Conservation (phyloP, 2,113 vertebrate species). For the Sebastes schlegelii region DNA sequence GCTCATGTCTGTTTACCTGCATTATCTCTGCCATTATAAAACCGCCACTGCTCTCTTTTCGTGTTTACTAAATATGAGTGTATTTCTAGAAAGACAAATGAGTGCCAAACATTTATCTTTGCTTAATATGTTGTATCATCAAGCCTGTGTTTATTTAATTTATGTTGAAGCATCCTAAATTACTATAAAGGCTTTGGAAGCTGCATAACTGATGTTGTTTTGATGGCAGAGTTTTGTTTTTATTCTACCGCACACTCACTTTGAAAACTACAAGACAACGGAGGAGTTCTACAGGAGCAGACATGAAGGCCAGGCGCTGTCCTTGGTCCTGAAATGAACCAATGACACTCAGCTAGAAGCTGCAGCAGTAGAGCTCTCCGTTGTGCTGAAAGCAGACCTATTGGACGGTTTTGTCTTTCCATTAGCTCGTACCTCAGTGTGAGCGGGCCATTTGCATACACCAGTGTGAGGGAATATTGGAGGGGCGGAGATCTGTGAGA, state of each 20-base stretch:
- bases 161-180: slow-evolving; percentile 24
- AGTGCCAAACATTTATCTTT: slow-evolving; percentile 17
- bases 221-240: slow-evolving; percentile 29
- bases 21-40: slow-evolving; percentile 18
- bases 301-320: slow-evolving; percentile 41
- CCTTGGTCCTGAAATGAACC: slow-evolving; percentile 65
- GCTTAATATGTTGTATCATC: slow-evolving; percentile 7
- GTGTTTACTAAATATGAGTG: slow-evolving; percentile 6
- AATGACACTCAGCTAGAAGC: slow-evolving; percentile 31
- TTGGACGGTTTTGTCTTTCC: slow-evolving; percentile 14
- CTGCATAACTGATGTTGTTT: slow-evolving; percentile 31
- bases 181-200: slow-evolving; percentile 33
- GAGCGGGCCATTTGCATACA: slow-evolving; percentile 44
- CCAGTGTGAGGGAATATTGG: slow-evolving; percentile 32
- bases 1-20: slow-evolving; percentile 14
- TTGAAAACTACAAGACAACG: slow-evolving; percentile 16
- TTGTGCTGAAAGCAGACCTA: slow-evolving; percentile 49
- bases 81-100: slow-evolving; percentile 12
- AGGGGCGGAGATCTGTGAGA: slow-evolving; percentile 59
- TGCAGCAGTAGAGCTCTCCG: slow-evolving; percentile 52
- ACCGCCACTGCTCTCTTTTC: background rate
- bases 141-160: slow-evolving; percentile 29
- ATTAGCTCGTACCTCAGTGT: slow-evolving; percentile 12
- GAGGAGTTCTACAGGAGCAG: background rate
- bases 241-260: background rate